Base-by-base conservation (phyloP, 2,113 vertebrate species). In the Brienomyrus brachyistius region DNA sequence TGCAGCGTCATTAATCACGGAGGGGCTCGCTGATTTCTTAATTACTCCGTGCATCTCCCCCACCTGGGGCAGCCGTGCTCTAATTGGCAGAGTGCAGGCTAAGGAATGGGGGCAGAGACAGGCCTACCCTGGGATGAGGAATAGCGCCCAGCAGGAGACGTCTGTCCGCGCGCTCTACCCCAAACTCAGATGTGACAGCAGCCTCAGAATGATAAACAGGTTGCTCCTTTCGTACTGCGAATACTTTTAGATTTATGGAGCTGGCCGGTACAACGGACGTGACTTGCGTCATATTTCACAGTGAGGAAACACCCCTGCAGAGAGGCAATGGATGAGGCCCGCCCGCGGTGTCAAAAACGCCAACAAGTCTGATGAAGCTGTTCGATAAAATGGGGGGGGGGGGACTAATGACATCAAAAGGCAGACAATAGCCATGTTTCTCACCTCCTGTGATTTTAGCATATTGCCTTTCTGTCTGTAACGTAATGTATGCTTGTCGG, bases 1-100 rank as follows among this genome's bases (percentile, higher is more conserved):
- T n/a, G 31, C 86, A 43, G 48, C 43, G 35, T 89, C 88, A 88
- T 89, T 90, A 91, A 91, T 90, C 84, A 91, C 54, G 77, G 48
- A 45, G n/a, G 87, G 45, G 10, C 89, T 77, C 59, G n/a, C n/a
- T 52, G 40, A n/a, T 88, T 66, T 35, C 74, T 89, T 90, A 70
- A 91, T 88, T 59, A 91, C 59, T 5, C 13, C 52, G 87, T 66
- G 59, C 89, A 83, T 86, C 52, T 90, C 88, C 54, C 83, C 56
- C 82, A 74, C 84, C 56, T 86, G 59, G 84, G 40, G 23, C 17
- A 40, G 43, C 62, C 48, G 10, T 51, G 40, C 13, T 23, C 50
- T 86, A 91, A 89, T 74, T 89, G 77, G 87, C 88, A 40, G 77
- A 87, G 62, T 47, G 66, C 8, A 7, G 88, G 27, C 51, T 48